Evolutionary conservation across 2,888 invertebrate species (phyloP), one percentile per base, ranked within the genome.

Genomic region (Temnothorax rugatulus): DNA sequence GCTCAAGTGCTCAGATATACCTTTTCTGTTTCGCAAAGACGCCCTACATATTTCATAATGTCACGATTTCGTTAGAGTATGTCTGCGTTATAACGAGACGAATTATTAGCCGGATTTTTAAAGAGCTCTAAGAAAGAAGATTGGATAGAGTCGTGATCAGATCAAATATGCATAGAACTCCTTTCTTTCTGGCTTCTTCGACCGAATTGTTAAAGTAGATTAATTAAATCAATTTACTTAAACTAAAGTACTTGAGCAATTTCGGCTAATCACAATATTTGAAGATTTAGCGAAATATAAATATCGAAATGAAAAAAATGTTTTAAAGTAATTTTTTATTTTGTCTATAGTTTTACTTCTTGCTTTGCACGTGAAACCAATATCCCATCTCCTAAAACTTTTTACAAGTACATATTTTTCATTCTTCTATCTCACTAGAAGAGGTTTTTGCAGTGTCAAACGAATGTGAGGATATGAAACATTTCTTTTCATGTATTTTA

Each of bases 141-240:
- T 76, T 38, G 38, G 25, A 52, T 64, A 13, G 38, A 75, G 29
- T 15, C 9, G 15, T 34, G 47, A 75, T 75, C 61, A 34, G 50
- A 75, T 75, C 38, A 75, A 63, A 50, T 75, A 47, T 64, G 75
- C 25, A 64, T 9, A 29, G 13, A 13, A 47, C 7, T 64, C 4
- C 2, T 76, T 38, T 61, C 15, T 15, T 44, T 29, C n/a, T 44
- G 34, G 18, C 21, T 63, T 21, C 11, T 63, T 63, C 13, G 21
- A 18, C 8, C 38, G 34, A 50, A 64, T 52, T 52, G 21, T 76
- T n/a, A 76, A 52, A 38, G 47, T 50, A 21, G 34, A 15, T 75
- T 63, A 63, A 61, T 50, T 75, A 75, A 50, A n/a, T 75, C 34
- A n/a, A 34, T 15, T 50, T 50, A 50, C 18, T 50, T 50, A 50